Percentiles rank a stretch among this genome's conserved stretches.
phyloP scores from a whole-genome alignment of 2,888 invertebrate genomes.

The Amiota minor region DNA sequence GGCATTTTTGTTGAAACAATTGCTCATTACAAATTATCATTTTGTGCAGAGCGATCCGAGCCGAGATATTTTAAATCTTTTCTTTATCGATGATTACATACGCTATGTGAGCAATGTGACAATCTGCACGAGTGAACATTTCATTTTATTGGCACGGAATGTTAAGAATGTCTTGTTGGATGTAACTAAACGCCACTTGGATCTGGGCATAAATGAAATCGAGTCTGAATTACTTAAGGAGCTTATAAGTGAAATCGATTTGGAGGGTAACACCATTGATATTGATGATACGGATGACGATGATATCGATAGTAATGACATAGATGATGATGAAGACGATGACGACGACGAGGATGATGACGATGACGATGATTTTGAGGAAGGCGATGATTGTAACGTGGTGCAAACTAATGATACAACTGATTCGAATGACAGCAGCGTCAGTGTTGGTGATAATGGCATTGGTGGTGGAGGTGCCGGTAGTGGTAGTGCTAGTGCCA shows the following conservation, averaged over 20 bases:
- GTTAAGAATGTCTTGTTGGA: constrained; percentile 66
- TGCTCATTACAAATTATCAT: constrained; percentile 63
- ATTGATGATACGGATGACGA: constrained; percentile 45
- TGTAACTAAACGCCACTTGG: constrained; percentile 64
- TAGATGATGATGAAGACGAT: constrained; percentile 15
- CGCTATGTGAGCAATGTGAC: constrained; percentile 59
- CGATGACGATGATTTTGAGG: constrained; percentile 10
- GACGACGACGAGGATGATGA: constrained; percentile 39
- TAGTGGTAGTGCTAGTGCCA: neutral
- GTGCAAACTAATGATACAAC: constrained; percentile 16
- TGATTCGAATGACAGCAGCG: constrained; percentile 26
- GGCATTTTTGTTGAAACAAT: constrained; percentile 68
- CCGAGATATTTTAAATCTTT: constrained; percentile 62
- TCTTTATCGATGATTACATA: constrained; percentile 69
- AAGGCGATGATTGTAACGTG: neutral
- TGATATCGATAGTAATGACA: constrained; percentile 21
- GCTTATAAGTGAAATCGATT: constrained; percentile 67
- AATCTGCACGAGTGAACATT: constrained; percentile 54
- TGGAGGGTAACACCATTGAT: constrained; percentile 52
- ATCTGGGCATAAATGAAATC: constrained; percentile 64
- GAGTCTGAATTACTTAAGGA: constrained; percentile 70
- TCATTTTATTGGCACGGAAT: constrained; percentile 65
- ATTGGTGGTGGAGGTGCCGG: neutral
- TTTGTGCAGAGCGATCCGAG: constrained; percentile 55
- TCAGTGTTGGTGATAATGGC: constrained; percentile 27